Evolutionary conservation across 2,888 invertebrate genomes (phyloP), one percentile per base, ranked within the genome.

Genomic region (Callyntrura sp.): DNA sequence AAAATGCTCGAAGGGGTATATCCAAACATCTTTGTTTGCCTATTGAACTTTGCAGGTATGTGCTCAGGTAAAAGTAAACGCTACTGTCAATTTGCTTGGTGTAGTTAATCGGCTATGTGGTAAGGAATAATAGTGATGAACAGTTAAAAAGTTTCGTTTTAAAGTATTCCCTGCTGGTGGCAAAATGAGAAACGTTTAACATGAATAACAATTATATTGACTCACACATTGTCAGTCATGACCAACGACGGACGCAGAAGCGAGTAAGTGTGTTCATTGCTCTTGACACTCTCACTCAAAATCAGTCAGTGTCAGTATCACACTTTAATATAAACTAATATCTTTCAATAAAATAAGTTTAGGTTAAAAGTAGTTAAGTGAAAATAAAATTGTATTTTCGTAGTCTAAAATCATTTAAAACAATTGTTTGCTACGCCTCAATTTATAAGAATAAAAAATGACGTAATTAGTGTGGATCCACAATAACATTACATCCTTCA

Each of bases 191-290:
- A 68, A 83, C 62, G 28, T 82, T 82, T 62, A 62, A 82, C 62
- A 82, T 83, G 83, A 83, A 83, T 83, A 68, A 83, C 83, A 83
- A 83, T 83, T n/a, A n/a, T n/a, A n/a, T n/a, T 43, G 65, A 25
- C 51, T 48, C 25, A 79, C 43, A 57, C n/a, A n/a, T n/a, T n/a
- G n/a, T n/a, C n/a, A n/a, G n/a, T n/a, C n/a, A n/a, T n/a, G n/a
- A 60, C 28, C 60, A 78, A 48, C 51, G 51, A 78, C 11, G 14
- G 60, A 2, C 57, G 28, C n/a, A 28, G 28, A 79, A 0, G 1
- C 28, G 35, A 17, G 17, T 14, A 57, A 25, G 25, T 35, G 35
- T 35, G 35, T 35, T 35, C 6, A 4, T 2, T 14, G 51, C 12
- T 12, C n/a, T 51, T 14, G 2, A 51, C 51, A 51, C n/a, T 51